A percentile compares a stretch with the other conserved stretches of the same genome.
Evolutionary conservation across 92 coral and sea anemone genomes (phyloP).

Genomic region (Virgularia gustaviana): DNA sequence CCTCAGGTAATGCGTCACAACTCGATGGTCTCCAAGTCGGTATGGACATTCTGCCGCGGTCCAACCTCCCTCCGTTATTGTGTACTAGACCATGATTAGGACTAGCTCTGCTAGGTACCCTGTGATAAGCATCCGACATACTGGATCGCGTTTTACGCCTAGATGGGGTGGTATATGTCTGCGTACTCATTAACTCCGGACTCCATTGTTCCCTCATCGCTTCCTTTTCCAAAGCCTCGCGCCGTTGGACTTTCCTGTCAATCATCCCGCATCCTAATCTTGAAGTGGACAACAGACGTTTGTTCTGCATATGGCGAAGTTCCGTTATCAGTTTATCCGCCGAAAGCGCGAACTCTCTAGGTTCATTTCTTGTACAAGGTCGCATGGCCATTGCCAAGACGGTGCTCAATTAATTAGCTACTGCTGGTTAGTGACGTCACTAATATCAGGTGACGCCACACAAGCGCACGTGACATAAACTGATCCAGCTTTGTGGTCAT

Average conservation of each 20-base stretch:
- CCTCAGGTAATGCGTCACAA: not conserved
- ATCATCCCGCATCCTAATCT: conserved; percentile 10
- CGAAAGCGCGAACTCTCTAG: not conserved
- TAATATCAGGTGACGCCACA: not conserved
- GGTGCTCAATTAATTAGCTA: not conserved
- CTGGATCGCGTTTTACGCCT: not conserved
- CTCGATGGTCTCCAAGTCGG: not conserved
- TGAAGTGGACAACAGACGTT: not conserved
- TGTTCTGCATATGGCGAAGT: conserved; percentile 13
- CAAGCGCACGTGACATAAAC: too few species aligned
- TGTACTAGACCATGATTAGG: too few species aligned
- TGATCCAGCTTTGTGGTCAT: too few species aligned
- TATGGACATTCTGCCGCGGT: too few species aligned
- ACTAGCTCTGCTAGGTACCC: not conserved
- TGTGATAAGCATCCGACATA: not conserved
- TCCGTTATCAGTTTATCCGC: conserved; percentile 13
- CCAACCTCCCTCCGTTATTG: too few species aligned
- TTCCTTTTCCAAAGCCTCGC: not conserved
- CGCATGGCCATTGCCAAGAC: too few species aligned
- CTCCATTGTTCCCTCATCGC: not conserved
- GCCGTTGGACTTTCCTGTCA: conserved; percentile 5
- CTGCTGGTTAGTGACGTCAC: not conserved
- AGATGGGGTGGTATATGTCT: not conserved
- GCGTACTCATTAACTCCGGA: conserved; percentile 1
- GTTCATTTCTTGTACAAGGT: not conserved